These are phyloP conservation scores for Laupala kohalensis DNA, from an alignment of 1,140 invertebrate genomes.

Conservation along the genomic window DNA sequence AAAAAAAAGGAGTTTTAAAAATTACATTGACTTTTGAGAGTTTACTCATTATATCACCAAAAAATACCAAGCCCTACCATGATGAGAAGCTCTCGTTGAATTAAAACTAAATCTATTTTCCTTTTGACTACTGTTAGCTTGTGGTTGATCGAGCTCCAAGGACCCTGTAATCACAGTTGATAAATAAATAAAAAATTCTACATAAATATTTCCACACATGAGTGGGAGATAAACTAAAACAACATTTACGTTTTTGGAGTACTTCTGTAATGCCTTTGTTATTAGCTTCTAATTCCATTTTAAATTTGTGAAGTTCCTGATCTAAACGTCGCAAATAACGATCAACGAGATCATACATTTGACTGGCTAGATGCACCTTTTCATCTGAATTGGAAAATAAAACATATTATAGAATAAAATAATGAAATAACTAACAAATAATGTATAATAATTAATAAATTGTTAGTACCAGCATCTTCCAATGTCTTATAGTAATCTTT, in stretches of 20 bases:
- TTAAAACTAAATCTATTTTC: slow-evolving; percentile 42
- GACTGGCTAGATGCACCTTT: slow-evolving; percentile 73
- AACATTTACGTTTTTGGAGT: slow-evolving; percentile 60
- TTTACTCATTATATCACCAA: too few relatives aligned
- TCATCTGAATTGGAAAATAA: slow-evolving; percentile 38
- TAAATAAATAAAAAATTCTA: slow-evolving; percentile 7
- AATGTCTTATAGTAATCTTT: slow-evolving; percentile 85
- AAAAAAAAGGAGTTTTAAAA: too few relatives aligned
- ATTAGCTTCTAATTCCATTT: slow-evolving; percentile 95
- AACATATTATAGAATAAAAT: background rate
- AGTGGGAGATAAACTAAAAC: background rate
- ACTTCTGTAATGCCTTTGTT: slow-evolving; percentile 96
- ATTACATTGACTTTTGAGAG: too few relatives aligned
- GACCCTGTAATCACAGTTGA: slow-evolving; percentile 41
- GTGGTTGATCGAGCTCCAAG: slow-evolving; percentile 57
- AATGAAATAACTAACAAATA: background rate
- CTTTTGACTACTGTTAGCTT: slow-evolving; percentile 40
- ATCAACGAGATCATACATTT: slow-evolving; percentile 89
- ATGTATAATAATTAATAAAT: slow-evolving; percentile 1
- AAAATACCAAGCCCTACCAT: slow-evolving; percentile 1
- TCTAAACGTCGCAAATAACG: slow-evolving; percentile 84
- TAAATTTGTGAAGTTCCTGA: slow-evolving; percentile 92
- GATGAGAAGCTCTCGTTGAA: slow-evolving; percentile 15
- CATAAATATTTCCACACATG: background rate
- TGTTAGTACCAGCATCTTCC: slow-evolving; percentile 66